phyloP scores from a whole-genome alignment of 2,888 invertebrate genomes.

The Sphecodes monilicornis region DNA sequence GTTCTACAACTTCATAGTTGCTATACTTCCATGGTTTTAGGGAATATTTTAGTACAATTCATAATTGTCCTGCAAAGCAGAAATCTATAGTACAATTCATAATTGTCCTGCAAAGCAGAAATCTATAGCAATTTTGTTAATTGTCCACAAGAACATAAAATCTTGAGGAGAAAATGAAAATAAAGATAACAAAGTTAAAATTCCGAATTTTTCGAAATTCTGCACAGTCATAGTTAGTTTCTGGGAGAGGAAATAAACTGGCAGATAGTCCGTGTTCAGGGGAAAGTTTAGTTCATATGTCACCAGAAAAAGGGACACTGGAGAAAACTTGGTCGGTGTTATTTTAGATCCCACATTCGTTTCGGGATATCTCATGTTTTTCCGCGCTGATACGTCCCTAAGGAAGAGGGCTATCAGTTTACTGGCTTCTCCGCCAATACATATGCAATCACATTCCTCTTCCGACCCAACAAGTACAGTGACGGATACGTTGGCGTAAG shows the following conservation, averaged over 20 bases:
- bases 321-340: conserved; percentile 38
- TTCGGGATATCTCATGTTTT: conserved; percentile 46
- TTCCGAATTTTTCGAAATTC: not conserved
- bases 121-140: not conserved
- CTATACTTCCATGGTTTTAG: too few species aligned
- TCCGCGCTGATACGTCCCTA: conserved; percentile 53
- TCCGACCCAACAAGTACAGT: conserved; percentile 50
- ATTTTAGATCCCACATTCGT: conserved; percentile 26
- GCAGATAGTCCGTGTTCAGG: not conserved
- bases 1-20: too few species aligned
- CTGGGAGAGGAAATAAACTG: not conserved
- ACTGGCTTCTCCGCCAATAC: conserved; percentile 52
- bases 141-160: not conserved
- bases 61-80: not conserved
- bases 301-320: not conserved
- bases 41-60: too few species aligned
- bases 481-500: conserved; percentile 60
- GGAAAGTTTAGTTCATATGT: conserved; percentile 27
- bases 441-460: conserved; percentile 57
- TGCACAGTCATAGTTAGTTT: not conserved
- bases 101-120: not conserved
- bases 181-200: too few species aligned
- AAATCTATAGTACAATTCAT: too few species aligned
- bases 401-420: conserved; percentile 58
- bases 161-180: not conserved